Percentiles rank a stretch among this genome's conserved stretches.
Evolutionary conservation across 2,888 invertebrate genomes (phyloP).

Genomic region (Microplitis deprimator): DNA sequence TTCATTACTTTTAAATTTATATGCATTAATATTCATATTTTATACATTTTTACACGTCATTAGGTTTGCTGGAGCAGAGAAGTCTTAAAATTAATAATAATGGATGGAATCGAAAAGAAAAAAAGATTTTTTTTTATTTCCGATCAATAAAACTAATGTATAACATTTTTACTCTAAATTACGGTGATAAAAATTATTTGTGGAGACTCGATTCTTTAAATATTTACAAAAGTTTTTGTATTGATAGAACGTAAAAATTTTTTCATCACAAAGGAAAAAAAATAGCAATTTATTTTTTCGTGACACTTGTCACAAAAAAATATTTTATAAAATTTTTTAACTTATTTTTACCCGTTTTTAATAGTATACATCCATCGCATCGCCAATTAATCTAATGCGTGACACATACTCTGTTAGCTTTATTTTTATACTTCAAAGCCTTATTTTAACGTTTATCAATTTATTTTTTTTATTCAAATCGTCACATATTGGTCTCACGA

Average conservation of each 20-base stretch:
- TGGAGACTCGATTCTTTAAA: not conserved
- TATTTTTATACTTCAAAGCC: not conserved
- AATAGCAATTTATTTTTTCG: conserved; percentile 2
- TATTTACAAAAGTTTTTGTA: not conserved
- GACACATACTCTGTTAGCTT: not conserved
- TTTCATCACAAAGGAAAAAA: not conserved
- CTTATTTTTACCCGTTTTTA: not conserved
- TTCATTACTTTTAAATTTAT: not conserved
- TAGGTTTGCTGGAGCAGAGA: not conserved
- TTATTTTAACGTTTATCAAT: not conserved
- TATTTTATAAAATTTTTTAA: not conserved
- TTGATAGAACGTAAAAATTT: not conserved
- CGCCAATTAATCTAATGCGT: conserved; percentile 21
- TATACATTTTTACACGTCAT: not conserved
- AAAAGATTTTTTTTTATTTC: too few species aligned
- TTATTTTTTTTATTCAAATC: not conserved
- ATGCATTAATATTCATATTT: not conserved
- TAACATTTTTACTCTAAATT: too few species aligned
- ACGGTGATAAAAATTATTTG: not conserved
- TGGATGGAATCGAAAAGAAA: too few species aligned
- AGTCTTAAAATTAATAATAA: too few species aligned
- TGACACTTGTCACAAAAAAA: conserved; percentile 17
- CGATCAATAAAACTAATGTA: too few species aligned
- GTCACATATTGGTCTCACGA: not conserved
- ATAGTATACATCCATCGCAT: conserved; percentile 10